These are phyloP conservation scores for Cheilosia vernalis DNA, from an alignment of 2,888 invertebrate genomes.

Conservation along the genomic window DNA sequence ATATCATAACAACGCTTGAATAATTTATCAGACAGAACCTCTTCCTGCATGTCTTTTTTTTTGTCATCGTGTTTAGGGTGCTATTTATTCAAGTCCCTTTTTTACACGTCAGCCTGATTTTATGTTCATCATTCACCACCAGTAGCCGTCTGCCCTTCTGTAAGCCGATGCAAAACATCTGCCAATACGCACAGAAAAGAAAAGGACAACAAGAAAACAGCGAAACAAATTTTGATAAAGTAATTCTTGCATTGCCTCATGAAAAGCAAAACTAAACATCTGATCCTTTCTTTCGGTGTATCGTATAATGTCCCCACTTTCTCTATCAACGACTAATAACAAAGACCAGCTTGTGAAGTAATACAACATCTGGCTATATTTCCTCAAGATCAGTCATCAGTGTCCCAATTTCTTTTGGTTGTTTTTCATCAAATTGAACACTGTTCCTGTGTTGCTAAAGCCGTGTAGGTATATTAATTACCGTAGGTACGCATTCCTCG, in stretches of 20 bases:
- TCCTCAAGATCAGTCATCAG: slow-evolving; percentile 46
- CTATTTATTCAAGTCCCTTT: not conserved
- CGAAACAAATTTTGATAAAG: not conserved
- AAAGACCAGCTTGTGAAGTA: not conserved
- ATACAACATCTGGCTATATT: slow-evolving; percentile 39
- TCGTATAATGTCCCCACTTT: not conserved
- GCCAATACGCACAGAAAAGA: not conserved
- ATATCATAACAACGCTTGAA: not conserved
- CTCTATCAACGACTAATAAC: not conserved
- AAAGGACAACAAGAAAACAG: not conserved
- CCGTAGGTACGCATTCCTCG: not conserved
- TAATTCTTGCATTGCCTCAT: not conserved
- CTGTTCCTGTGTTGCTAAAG: not conserved
- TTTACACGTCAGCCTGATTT: not conserved
- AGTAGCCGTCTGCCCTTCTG: not conserved
- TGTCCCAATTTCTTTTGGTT: slow-evolving; percentile 24
- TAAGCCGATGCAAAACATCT: not conserved
- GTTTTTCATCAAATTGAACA: not conserved
- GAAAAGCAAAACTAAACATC: not conserved
- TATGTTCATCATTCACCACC: not conserved
- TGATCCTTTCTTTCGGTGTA: not conserved
- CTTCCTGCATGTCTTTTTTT: not conserved
- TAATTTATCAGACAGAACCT: not conserved
- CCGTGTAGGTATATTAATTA: too few species aligned
- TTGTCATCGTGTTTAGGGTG: not conserved